These are phyloP conservation scores for Rhinogobio ventralis DNA, from an alignment of 2,797 vertebrate species.

Conservation along the genomic window DNA sequence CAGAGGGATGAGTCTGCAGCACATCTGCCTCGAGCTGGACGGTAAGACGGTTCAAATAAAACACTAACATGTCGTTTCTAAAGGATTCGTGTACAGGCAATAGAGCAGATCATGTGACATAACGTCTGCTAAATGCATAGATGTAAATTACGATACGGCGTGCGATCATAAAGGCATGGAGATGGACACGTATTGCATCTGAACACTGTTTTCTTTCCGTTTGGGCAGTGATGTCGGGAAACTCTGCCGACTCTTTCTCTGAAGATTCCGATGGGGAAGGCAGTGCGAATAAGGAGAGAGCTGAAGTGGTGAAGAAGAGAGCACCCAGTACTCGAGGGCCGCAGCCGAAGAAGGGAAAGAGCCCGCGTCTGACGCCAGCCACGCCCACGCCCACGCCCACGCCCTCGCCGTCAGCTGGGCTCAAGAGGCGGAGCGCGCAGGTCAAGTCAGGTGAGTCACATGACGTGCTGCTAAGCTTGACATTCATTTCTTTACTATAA, in stretches of 20 bases:
- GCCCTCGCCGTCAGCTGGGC: conserved; percentile 57
- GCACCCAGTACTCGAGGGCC: conserved; percentile 64
- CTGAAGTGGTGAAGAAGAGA: conserved; percentile 73
- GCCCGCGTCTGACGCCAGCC: conserved; percentile 48
- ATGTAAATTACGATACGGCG: not conserved
- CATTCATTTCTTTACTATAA: not conserved
- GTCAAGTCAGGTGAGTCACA: conserved; percentile 74
- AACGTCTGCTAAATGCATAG: too few relatives aligned
- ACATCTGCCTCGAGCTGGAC: conserved; percentile 84
- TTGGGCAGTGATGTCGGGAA: conserved; percentile 80
- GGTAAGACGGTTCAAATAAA: conserved; percentile 66
- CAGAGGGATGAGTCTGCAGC: conserved; percentile 82
- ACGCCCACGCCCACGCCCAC: not conserved
- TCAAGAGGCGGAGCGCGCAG: conserved; percentile 75
- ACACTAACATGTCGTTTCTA: not conserved
- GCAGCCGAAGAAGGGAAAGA: conserved; percentile 69
- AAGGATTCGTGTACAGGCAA: not conserved
- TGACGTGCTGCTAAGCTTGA: not conserved
- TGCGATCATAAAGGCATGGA: too few relatives aligned
- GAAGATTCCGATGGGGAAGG: conserved; percentile 76
- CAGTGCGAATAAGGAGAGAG: conserved; percentile 71
- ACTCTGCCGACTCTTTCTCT: conserved; percentile 80
- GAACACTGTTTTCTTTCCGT: not conserved
- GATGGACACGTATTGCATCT: too few relatives aligned
- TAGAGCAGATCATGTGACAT: not conserved